Percentiles rank a stretch among this genome's conserved stretches.
Evolutionary conservation across 2,113 vertebrate species (phyloP).

Genomic region (Agapornis roseicollis): DNA sequence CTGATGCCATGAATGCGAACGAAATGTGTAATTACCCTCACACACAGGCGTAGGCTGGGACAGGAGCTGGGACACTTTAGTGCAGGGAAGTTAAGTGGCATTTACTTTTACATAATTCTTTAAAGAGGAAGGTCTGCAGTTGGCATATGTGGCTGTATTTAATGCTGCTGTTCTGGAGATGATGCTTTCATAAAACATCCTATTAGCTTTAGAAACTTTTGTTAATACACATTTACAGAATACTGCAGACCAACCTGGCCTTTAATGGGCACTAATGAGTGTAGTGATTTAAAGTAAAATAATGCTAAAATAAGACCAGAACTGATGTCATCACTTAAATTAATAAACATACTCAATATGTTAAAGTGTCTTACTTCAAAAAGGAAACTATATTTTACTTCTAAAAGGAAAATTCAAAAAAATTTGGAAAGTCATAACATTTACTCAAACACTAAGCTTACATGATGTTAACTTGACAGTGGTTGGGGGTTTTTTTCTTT

Average conservation of each 20-base stretch:
- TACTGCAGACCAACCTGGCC: constrained; percentile 72
- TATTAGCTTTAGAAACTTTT: constrained; percentile 66
- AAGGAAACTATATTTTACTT: constrained; percentile 64
- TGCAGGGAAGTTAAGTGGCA: constrained; percentile 42
- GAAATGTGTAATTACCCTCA: constrained; percentile 15
- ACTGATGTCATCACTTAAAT: constrained; percentile 69
- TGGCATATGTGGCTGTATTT: constrained; percentile 21
- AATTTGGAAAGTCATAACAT: constrained; percentile 7
- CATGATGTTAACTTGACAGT: constrained; percentile 75
- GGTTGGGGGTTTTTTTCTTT: not conserved
- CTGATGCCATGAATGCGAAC: constrained; percentile 22
- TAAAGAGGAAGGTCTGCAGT: constrained; percentile 46
- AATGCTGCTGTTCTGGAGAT: constrained; percentile 59
- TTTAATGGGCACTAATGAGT: constrained; percentile 62
- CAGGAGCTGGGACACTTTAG: constrained; percentile 57
- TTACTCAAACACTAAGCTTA: constrained; percentile 67
- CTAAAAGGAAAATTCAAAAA: constrained; percentile 48
- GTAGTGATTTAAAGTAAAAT: constrained; percentile 64
- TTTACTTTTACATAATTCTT: constrained; percentile 57
- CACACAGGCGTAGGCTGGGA: constrained; percentile 40
- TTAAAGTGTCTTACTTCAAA: constrained; percentile 74
- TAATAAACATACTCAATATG: constrained; percentile 54
- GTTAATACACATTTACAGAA: constrained; percentile 52
- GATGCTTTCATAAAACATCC: constrained; percentile 63
- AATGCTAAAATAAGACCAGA: constrained; percentile 69